Evolutionary conservation across 2,113 vertebrate species (phyloP), one percentile per base, ranked within the genome.

Genomic region (Mandrillus leucophaeus): DNA sequence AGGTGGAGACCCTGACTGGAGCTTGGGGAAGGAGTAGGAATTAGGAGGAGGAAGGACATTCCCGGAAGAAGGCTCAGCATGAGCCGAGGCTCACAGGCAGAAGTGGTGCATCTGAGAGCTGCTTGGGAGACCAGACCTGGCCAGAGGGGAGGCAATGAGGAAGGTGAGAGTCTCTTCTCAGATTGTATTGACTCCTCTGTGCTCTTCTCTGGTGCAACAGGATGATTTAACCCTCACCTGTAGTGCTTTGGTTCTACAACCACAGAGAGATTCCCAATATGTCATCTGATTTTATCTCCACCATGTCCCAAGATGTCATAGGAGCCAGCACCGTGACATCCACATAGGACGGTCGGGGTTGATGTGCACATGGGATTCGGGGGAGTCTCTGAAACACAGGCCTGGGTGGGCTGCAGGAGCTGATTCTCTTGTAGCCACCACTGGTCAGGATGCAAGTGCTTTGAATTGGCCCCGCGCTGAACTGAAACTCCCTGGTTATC

Each of bases 331-430:
- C 32, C 0, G 3, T 50, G 35, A n/a, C 35, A 64, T 18, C 82
- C 72, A 11, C 72, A 6, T 25, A 73, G 72, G 72, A 14, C 25
- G 22, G 18, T 20, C 3, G 7, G 55, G 40, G 80, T 4, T 35
- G 0, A 1, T 25, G 3, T 23, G 48, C 48, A 16, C 0, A 1
- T 5, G n/a, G 27, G 38, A 17, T 18, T 7, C 4, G n/a, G 50
- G 45, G 32, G n/a, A 1, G 20, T 64, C 18, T 93, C 48, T 76
- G 52, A 83, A 93, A 75, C 78, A 81, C 38, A 68, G 80, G 25
- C 43, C 43, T 50, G 25, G 12, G 22, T 40, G 59, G 25, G 40
- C 82, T 87, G 68, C 57, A 38, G 88, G 66, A 45, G 23, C 64
- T 13, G 14, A 66, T 8, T 18, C 35, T 43, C 17, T 23, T 35